Evolutionary conservation across 2,797 vertebrate species (phyloP), one percentile per base, ranked within the genome.

Genomic region (Xerus rutilus): DNA sequence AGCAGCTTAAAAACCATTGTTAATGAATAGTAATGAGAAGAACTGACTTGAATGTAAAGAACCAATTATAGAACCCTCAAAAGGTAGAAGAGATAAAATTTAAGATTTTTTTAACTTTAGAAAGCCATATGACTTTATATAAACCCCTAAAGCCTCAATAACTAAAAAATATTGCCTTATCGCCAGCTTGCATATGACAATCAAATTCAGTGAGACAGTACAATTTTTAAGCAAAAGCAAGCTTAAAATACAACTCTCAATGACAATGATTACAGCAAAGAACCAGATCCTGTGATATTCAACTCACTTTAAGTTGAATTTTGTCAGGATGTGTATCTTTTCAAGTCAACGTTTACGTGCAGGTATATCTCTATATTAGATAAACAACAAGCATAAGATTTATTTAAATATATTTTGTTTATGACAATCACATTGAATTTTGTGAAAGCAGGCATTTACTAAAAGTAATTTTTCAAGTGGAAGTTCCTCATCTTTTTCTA

Each of bases 341-440:
- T 90, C 67, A 78, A 90, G 47, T 5, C 83, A 43, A 74, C 82
- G 93, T 91, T 96, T 93, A 94, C 93, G 69, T 93, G 92, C 77
- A 94, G 76, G 45, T 64, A 14, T 1, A 18, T 57, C 77, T 94
- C 20, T 52, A 30, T 72, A 65, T 65, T 20, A 1, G 54, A 0
- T 7, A 88, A 13, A 88, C 12, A 11, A 76, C 2, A 17, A 95
- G 15, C 6, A 8, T 52, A 72, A 93, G 21, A 69, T 77, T 49
- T 83, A 14, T 45, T 54, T 94, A 70, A 49, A 76, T 11, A 78
- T 47, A 96, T 72, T 84, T 86, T 89, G 32, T 10, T 45, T 74
- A 69, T 77, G 49, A 43, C 32, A 92, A 88, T 57, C 47, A 94
- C 9, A 95, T 25, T 52, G 69, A 89, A 84, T 74, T 84, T 57